Conservation (phyloP, 1,140 invertebrate species). For the Euura saliciscinereae region DNA sequence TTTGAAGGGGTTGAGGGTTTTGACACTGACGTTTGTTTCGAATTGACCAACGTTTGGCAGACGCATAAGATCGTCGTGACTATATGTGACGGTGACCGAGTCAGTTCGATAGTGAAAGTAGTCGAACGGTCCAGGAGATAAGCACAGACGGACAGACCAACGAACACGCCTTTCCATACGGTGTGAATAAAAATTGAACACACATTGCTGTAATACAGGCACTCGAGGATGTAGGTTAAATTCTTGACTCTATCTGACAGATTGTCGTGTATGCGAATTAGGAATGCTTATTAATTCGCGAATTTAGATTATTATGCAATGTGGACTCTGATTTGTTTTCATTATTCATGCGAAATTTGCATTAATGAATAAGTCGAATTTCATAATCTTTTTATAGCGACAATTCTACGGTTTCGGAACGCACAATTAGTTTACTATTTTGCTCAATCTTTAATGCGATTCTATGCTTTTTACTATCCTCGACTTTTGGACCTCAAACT, state of each 20-base stretch:
- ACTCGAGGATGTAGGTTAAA: neutral
- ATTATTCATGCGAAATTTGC: no score
- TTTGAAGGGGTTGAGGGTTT: no score
- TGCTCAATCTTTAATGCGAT: no score
- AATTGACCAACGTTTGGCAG: no score
- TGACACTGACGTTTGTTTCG: no score
- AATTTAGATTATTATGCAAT: neutral
- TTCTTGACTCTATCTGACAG: neutral
- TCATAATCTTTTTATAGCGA: no score
- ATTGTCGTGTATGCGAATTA: neutral
- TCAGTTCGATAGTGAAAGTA: slow-evolving; percentile 45
- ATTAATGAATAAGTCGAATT: no score
- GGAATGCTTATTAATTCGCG: neutral
- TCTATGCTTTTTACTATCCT: no score
- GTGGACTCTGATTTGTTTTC: neutral
- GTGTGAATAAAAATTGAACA: neutral
- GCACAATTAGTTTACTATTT: no score
- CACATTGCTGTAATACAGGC: neutral
- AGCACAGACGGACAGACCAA: neutral
- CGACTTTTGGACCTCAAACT: no score
- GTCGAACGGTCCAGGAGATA: slow-evolving; percentile 27
- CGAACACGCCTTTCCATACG: neutral
- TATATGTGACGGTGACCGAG: neutral
- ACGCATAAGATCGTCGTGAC: no score
- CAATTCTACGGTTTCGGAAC: no score